Evolutionary conservation across 2,113 vertebrate genomes (phyloP).

Genomic region (Actenoides lindsayi): DNA sequence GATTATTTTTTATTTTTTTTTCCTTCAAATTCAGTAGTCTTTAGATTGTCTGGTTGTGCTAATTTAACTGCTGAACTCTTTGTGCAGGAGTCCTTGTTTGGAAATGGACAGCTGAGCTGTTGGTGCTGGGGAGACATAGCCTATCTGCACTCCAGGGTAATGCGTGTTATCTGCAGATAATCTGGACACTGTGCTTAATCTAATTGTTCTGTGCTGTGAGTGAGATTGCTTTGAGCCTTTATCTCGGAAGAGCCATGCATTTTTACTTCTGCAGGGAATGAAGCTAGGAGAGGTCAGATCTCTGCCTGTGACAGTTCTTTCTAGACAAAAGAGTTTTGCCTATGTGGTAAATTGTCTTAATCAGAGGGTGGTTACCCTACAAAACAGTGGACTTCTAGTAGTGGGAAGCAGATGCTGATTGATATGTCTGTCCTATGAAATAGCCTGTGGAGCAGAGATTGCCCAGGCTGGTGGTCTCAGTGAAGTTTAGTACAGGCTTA

Average conservation of each 20-base stretch:
- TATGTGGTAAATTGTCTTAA: background rate
- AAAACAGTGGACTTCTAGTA: background rate
- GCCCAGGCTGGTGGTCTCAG: background rate
- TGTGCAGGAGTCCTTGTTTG: background rate
- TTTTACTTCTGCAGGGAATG: background rate
- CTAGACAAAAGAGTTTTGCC: background rate
- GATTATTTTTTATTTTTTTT: background rate
- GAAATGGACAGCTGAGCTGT: background rate
- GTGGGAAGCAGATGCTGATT: background rate
- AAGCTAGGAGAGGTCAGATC: background rate
- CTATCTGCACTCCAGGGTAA: background rate
- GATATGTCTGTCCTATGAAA: background rate
- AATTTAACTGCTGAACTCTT: background rate
- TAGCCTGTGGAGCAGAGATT: background rate
- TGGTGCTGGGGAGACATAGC: background rate
- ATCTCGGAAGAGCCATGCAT: fast-evolving
- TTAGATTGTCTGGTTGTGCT: background rate
- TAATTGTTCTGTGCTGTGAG: background rate
- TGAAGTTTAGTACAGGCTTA: background rate
- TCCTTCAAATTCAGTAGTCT: background rate
- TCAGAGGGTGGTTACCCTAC: background rate
- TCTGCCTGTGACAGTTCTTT: background rate
- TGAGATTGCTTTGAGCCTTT: background rate
- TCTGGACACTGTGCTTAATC: background rate
- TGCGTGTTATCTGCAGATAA: background rate